A percentile compares a stretch with the other conserved stretches of the same genome.
These are phyloP conservation scores for Lerista edwardsae DNA, from an alignment of 2,797 vertebrate genomes.

Conservation along the genomic window DNA sequence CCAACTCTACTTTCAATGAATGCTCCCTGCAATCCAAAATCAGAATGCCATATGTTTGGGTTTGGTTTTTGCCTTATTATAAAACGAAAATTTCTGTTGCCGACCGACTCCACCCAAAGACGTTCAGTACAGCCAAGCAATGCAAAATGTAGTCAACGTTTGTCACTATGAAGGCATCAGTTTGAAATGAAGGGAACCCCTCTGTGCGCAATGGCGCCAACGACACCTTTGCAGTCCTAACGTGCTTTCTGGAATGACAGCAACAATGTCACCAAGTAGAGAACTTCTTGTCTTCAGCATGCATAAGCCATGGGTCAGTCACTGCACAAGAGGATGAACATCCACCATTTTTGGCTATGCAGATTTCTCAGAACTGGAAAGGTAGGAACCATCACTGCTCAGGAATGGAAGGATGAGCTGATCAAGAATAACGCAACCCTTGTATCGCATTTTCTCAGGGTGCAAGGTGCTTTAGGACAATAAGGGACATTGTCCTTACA, in stretches of 20 bases:
- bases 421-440: neutral
- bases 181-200: neutral
- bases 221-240: neutral
- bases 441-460: neutral
- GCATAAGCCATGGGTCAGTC: neutral
- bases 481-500: neutral
- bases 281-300: neutral
- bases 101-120: neutral
- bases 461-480: neutral
- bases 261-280: neutral
- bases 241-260: neutral
- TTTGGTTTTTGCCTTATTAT: neutral
- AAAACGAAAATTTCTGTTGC: neutral
- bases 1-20: conserved; percentile 53
- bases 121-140: neutral
- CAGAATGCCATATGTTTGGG: conserved; percentile 1
- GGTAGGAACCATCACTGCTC: neutral
- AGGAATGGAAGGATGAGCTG: neutral
- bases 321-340: neutral
- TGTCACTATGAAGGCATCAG: neutral
- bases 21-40: conserved; percentile 6
- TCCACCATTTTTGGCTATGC: neutral
- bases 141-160: neutral
- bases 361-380: neutral
- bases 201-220: neutral